A percentile compares a stretch with the other conserved stretches of the same genome.
Evolutionary conservation across 2,797 vertebrate species (phyloP).

Genomic region (Rhinella marina): DNA sequence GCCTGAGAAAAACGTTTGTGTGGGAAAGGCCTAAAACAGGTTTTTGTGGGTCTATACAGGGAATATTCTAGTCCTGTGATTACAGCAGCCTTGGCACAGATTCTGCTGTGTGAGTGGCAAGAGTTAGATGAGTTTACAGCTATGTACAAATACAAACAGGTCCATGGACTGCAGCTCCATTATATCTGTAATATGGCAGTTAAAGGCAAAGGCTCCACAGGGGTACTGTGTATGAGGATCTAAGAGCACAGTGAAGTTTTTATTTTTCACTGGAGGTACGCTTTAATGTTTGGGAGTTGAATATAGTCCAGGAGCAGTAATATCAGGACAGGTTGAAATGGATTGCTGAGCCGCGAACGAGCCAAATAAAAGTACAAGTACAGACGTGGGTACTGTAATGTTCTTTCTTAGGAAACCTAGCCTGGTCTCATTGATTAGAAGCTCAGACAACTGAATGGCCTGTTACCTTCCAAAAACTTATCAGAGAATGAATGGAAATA

Average conservation of each 20-base stretch:
- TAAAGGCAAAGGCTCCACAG: neutral
- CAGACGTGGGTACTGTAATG: neutral
- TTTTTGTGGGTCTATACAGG: neutral
- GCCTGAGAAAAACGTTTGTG: no score
- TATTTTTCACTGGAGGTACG: neutral
- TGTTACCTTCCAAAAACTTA: conserved; percentile 46
- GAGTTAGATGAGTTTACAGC: neutral
- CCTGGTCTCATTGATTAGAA: neutral
- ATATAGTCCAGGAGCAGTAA: neutral
- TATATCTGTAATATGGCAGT: neutral
- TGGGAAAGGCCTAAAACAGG: neutral
- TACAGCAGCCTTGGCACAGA: conserved; percentile 9
- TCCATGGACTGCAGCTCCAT: neutral
- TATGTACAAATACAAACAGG: neutral
- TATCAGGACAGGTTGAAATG: neutral
- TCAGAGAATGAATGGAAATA: conserved; percentile 36
- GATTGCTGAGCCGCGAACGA: neutral
- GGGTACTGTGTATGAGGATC: neutral
- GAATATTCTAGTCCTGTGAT: neutral
- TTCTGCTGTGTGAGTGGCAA: neutral
- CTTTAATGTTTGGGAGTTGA: neutral
- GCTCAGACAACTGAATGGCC: neutral
- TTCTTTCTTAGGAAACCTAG: neutral
- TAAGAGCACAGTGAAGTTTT: neutral
- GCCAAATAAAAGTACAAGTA: neutral